Evolutionary conservation across 2,113 vertebrate genomes (phyloP).

Genomic region (Rallus limicola): DNA sequence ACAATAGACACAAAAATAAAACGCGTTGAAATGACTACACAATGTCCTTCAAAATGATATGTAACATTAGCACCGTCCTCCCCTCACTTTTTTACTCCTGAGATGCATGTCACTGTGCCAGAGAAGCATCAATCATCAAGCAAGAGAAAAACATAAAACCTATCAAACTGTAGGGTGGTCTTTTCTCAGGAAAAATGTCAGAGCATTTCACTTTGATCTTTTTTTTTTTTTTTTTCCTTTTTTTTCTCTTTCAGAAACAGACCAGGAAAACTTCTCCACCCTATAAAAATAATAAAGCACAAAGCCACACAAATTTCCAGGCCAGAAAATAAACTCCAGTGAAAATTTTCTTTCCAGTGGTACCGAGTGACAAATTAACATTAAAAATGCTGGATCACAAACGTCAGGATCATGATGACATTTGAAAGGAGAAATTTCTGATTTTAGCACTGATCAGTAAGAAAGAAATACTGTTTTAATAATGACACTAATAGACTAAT

Average conservation of each 20-base stretch:
- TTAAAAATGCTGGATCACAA: neutral
- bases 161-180: constrained; percentile 66
- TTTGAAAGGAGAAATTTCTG: neutral
- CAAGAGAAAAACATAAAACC: constrained; percentile 55
- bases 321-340: constrained; percentile 47
- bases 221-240: neutral
- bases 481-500: neutral
- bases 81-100: neutral
- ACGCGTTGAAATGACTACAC: neutral
- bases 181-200: constrained; percentile 63
- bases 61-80: neutral
- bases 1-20: neutral
- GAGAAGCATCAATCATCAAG: constrained; percentile 39
- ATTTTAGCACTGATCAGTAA: neutral
- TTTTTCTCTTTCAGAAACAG: constrained; percentile 43
- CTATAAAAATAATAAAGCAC: constrained; percentile 72
- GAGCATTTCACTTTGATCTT: constrained; percentile 69
- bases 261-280: constrained; percentile 71
- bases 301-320: constrained; percentile 60
- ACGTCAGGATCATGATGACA: neutral
- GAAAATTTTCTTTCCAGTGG: constrained; percentile 28
- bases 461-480: neutral
- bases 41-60: neutral
- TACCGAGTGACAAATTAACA: constrained; percentile 25
- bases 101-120: neutral